These are phyloP conservation scores for Dryas iulia DNA, from an alignment of 1,140 invertebrate species.

Conservation along the genomic window DNA sequence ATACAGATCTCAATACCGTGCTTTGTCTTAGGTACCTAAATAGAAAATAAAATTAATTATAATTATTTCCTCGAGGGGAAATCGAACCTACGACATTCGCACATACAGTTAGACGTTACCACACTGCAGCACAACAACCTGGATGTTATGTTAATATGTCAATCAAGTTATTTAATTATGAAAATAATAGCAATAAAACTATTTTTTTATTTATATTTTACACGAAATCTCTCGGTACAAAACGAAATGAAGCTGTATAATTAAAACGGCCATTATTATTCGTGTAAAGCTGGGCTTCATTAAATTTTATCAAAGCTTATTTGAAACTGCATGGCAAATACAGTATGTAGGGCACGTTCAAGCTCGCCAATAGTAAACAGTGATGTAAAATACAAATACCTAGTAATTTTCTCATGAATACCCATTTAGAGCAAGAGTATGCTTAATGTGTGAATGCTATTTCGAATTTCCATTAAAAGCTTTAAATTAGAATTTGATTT, in stretches of 20 bases:
- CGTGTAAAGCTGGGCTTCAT: background rate
- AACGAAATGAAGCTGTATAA: background rate
- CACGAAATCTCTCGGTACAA: background rate
- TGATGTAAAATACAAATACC: constrained; percentile 1
- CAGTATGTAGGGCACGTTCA: background rate
- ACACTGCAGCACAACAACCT: background rate
- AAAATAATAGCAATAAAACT: background rate
- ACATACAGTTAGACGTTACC: too few species aligned
- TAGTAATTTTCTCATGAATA: background rate
- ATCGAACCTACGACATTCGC: too few species aligned
- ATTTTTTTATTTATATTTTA: too few species aligned
- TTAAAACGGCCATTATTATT: background rate
- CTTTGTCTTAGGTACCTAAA: too few species aligned
- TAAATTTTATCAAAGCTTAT: constrained; percentile 6
- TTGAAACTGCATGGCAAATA: background rate
- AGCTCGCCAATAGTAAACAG: background rate
- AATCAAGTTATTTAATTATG: background rate
- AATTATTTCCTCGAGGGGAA: too few species aligned
- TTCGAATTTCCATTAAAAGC: background rate
- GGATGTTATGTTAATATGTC: background rate
- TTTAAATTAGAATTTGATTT: background rate
- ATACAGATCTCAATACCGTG: too few species aligned
- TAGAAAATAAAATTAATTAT: too few species aligned
- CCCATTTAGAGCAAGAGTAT: background rate
- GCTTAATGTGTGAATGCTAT: background rate